Evolutionary conservation across 2,888 invertebrate species (phyloP), one percentile per base, ranked within the genome.

Genomic region (Odontocerum albicorne): DNA sequence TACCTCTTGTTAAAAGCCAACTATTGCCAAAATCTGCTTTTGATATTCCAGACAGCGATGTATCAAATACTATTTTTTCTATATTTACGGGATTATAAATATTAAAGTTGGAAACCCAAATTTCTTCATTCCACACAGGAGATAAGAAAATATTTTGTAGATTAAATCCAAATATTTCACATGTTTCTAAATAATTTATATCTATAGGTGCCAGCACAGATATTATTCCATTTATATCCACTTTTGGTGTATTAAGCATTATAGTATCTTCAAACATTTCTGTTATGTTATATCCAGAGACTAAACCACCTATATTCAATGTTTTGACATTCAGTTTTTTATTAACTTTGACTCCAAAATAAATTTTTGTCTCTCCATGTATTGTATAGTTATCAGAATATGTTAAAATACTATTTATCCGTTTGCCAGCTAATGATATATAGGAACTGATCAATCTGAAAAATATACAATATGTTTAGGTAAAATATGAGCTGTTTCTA

Each of bases 1-100:
- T 66, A 1, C 66, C 67, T 32, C 62, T 64, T 16, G 64, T 67
- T 43, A 72, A 66, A 1, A 75, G 61, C 73, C 74, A 75, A 55
- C 67, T 67, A 6, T 64, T 62, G 2, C 73, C 72, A 62, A 81
- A 77, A 15, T 72, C 65, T 0, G 64, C 50, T 1, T 67, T 65
- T 0, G 64, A 60, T 31, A 80, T 68, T 13, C 69, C 72, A 62
- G 80, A 78, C 3, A 79, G 65, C 13, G 65, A 64, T 6, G 67
- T 66, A 10, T 64, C 62, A 63, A 78, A 76, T 47, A 66, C 67
- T 2, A 81, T 64, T 12, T 70, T 70, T 33, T 71, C 67, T 3
- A 77, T 64, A 32, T 64, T 64, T 17, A 74, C 65, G 22, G 62
- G 42, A 33, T 62, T 46, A 16, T 51, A 42, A 19, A 65, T 46